A percentile compares a stretch with the other conserved stretches of the same genome.
These are phyloP conservation scores for Ganaspis brasiliensis DNA, from an alignment of 2,888 invertebrate genomes.

Conservation along the genomic window DNA sequence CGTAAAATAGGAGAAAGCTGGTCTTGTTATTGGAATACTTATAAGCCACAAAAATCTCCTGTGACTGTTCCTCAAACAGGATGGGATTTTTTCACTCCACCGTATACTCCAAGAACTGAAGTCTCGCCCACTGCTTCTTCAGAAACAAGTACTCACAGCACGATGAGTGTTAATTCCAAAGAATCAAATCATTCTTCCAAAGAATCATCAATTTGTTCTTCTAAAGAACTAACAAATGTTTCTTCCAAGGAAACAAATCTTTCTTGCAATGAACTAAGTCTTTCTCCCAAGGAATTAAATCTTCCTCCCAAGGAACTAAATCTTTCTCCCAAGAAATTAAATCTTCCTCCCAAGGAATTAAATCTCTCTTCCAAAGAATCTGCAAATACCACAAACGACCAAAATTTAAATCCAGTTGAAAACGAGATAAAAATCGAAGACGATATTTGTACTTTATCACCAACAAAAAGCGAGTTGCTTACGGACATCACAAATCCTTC, in stretches of 20 bases:
- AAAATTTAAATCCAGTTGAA: background rate
- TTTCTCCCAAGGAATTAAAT: too few species aligned
- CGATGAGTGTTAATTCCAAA: background rate
- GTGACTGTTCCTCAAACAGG: constrained; percentile 23
- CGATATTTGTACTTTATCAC: background rate
- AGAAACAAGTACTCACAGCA: constrained; percentile 26
- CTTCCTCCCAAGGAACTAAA: background rate
- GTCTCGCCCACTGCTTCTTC: constrained; percentile 31
- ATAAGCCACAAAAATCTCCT: constrained; percentile 27
- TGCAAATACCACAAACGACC: background rate
- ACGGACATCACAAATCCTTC: background rate
- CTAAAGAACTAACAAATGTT: background rate
- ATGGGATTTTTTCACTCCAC: constrained; percentile 44
- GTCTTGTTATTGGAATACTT: constrained; percentile 63
- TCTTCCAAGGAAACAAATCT: background rate
- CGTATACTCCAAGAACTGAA: constrained; percentile 30
- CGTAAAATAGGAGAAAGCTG: constrained; percentile 56
- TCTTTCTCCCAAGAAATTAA: background rate
- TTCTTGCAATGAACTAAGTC: too few species aligned
- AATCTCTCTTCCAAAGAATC: background rate
- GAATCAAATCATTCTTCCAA: constrained; percentile 3
- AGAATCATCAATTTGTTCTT: background rate
- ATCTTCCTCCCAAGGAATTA: background rate
- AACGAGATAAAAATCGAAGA: constrained; percentile 1
- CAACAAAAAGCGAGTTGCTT: background rate